Conservation (phyloP, 2,888 invertebrate genomes). For the Drosophila parthenogenetica region DNA sequence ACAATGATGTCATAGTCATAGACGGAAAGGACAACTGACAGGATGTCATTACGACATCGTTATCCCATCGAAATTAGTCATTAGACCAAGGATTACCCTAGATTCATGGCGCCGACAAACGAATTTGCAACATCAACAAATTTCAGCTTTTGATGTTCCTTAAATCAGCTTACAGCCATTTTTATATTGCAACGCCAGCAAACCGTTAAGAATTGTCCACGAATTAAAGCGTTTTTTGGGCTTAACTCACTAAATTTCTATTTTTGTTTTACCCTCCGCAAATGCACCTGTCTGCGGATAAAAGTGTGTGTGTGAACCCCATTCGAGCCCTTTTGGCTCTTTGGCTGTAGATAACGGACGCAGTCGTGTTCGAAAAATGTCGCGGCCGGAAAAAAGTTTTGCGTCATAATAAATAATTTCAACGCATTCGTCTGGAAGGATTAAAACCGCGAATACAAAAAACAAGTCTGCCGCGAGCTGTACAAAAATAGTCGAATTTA, state of each 20-base stretch:
- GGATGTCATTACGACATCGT: slow-evolving; percentile 64
- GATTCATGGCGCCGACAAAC: slow-evolving; percentile 33
- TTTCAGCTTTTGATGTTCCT: slow-evolving; percentile 49
- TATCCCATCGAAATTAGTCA: slow-evolving; percentile 58
- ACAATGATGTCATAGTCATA: slow-evolving; percentile 59
- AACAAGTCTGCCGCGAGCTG: slow-evolving; percentile 24
- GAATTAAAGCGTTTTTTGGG: slow-evolving; percentile 57
- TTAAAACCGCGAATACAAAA: slow-evolving; percentile 51
- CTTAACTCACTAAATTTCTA: slow-evolving; percentile 46
- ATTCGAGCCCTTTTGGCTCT: slow-evolving; percentile 56
- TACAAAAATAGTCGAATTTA: slow-evolving; percentile 21
- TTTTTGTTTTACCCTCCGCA: slow-evolving; percentile 42
- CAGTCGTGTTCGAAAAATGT: slow-evolving; percentile 53
- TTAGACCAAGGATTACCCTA: slow-evolving; percentile 39
- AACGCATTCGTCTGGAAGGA: slow-evolving; percentile 81
- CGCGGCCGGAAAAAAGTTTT: slow-evolving; percentile 72
- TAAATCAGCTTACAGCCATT: slow-evolving; percentile 56
- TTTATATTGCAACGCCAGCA: slow-evolving; percentile 37
- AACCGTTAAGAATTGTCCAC: slow-evolving; percentile 34
- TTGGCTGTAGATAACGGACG: slow-evolving; percentile 63
- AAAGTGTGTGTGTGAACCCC: slow-evolving; percentile 23
- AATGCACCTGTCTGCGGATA: slow-evolving; percentile 9
- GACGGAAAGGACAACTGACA: slow-evolving; percentile 21
- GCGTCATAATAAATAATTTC: slow-evolving; percentile 80
- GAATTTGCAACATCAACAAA: slow-evolving; percentile 38